phyloP scores from a whole-genome alignment of 2,113 vertebrate species.

The Toxostoma redivivum region DNA sequence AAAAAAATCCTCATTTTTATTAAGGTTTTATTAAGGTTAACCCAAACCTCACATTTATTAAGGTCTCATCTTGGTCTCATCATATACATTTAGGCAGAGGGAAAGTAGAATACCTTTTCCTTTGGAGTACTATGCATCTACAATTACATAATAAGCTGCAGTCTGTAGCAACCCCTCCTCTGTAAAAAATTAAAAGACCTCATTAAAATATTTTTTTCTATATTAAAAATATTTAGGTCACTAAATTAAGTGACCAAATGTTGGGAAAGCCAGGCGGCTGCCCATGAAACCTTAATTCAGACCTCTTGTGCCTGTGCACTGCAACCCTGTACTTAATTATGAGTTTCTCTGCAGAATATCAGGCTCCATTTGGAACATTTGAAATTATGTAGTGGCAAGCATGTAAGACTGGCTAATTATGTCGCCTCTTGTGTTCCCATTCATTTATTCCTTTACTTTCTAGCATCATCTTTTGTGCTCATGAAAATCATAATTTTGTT shows the following conservation, averaged over 20 bases:
- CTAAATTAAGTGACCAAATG: background rate
- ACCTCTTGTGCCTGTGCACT: background rate
- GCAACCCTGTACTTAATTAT: slow-evolving; percentile 1
- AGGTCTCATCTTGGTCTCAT: background rate
- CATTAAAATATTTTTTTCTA: background rate
- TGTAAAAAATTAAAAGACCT: background rate
- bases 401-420: background rate
- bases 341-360: background rate
- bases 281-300: background rate
- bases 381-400: background rate
- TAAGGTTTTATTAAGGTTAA: background rate
- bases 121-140: background rate
- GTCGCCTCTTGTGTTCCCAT: background rate
- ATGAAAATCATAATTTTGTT: background rate
- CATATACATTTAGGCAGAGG: background rate
- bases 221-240: slow-evolving; percentile 3
- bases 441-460: background rate
- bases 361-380: background rate
- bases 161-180: background rate
- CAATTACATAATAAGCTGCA: background rate
- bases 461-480: background rate
- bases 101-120: background rate
- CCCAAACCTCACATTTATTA: background rate
- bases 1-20: background rate
- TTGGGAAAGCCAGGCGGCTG: background rate